Base-by-base conservation (phyloP, 2,888 invertebrate genomes). In the Crioceris asparagi region DNA sequence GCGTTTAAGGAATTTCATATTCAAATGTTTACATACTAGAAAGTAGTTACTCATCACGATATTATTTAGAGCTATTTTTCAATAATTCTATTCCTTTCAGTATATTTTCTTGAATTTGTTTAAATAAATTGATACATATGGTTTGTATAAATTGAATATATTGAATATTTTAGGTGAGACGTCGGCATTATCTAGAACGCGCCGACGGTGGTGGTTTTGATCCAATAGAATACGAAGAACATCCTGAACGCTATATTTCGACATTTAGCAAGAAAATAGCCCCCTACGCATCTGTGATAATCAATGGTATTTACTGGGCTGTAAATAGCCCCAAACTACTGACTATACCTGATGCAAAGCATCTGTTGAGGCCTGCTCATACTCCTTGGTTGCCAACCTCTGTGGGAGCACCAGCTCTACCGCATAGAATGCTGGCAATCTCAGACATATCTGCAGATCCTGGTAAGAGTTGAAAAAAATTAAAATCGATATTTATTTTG, bases 401-500 rank as follows among this genome's bases (percentile, higher is more conserved):
- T 46, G 75, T 83, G 36, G 91, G 92, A 1, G 83, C 88, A 0
- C 92, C 92, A 0, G 79, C 85, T 0, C 62, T 92, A 31, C 91
- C 92, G 0, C 90, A 91, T 59, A 71, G 93, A 45, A 85, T 97
- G 77, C 68, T 98, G 44, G 88, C 82, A 3, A 92, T 99, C 54
- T 97, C 97, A 62, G 98, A 99, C 61, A 97, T 99, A 55, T 94
- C 93, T 0, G 98, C 98, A 0, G 98, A 99, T 67, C 98, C 98
- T 0, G 97, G 44, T 44, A 32, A 26, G 8, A n/a, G n/a, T n/a
- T n/a, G n/a, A n/a, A n/a, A 17, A 15, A 17, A 3, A 36, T 19
- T 2, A 29, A 8, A 21, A 12, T 33, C 17, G n/a, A n/a, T n/a
- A n/a, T n/a, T n/a, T n/a, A n/a, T n/a, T n/a, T n/a, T n/a, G n/a